Evolutionary conservation across 2,888 invertebrate genomes (phyloP), one percentile per base, ranked within the genome.

Genomic region (Neoscelio sp.): DNA sequence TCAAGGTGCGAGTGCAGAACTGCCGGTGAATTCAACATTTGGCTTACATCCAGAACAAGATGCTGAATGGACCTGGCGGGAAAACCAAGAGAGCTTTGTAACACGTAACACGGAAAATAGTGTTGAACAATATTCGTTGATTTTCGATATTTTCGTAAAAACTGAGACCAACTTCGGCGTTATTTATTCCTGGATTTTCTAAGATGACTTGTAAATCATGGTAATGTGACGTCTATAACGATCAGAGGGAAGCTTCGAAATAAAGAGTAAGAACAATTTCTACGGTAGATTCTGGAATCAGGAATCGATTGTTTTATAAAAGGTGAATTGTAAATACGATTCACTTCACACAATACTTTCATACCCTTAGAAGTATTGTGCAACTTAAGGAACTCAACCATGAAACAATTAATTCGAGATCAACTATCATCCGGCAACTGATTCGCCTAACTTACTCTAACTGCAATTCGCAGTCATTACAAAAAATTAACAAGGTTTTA

Each of bases 51-150:
- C 89, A 89, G 85, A 79, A 80, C 75, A 82, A 88, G 86, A 87
- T 83, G 84, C 85, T 89, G 87, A 89, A 89, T 90, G 89, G 88
- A 88, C 84, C 87, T 88, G 89, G 88, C 88, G 88, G 88, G 88
- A 88, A 90, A 88, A 85, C 84, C 83, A 82, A 84, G 42, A 73
- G 50, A 46, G 13, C 78, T 78, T 81, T 62, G 76, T 81, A 54
- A 60, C 76, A 60, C 52, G 70, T 70, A 73, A 80, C 64, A 40
- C 48, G 46, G 10, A 78, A 52, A 56, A 54, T 40, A 18, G 12
- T 8, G 18, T 10, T 17, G 26, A 62, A 67, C 20, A 60, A 56
- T 56, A 44, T 35, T 13, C 20, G 5, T n/a, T 50, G 26, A 15
- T 54, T 52, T 62, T 62, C 50, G 13, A 13, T 17, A 56, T 17